These are phyloP conservation scores for Lepilemur septentrionalis DNA, from an alignment of 2,797 vertebrate genomes.

Conservation along the genomic window DNA sequence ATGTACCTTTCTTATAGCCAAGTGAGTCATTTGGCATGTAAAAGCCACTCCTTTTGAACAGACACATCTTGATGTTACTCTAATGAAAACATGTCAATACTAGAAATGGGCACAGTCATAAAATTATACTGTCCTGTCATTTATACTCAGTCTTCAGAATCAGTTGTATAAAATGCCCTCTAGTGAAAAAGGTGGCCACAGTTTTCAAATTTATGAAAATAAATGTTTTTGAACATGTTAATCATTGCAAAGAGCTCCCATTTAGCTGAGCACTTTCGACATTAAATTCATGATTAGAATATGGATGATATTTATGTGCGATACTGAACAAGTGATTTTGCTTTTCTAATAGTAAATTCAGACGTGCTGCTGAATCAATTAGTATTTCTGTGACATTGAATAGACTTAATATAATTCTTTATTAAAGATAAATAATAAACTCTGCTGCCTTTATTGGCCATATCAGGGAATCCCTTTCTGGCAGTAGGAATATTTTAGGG, in stretches of 20 bases:
- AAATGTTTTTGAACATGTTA: slow-evolving; percentile 23
- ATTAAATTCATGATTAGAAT: slow-evolving; percentile 40
- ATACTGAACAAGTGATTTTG: slow-evolving; percentile 36
- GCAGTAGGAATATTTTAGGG: not conserved
- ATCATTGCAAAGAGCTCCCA: not conserved
- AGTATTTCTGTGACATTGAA: slow-evolving; percentile 12
- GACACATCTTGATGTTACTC: not conserved
- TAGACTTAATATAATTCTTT: slow-evolving; percentile 45
- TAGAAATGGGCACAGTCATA: not conserved
- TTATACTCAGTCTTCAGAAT: not conserved
- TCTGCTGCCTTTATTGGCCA: not conserved
- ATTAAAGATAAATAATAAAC: slow-evolving; percentile 46
- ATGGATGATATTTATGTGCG: not conserved
- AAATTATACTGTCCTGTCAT: not conserved
- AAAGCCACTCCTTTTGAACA: not conserved
- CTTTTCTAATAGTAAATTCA: slow-evolving; percentile 62
- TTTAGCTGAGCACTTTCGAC: slow-evolving; percentile 25
- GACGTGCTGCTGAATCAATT: slow-evolving; percentile 47
- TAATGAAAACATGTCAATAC: not conserved
- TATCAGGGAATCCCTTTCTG: slow-evolving; percentile 7
- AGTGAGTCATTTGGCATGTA: not conserved
- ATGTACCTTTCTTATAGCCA: not conserved
- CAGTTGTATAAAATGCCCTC: not conserved
- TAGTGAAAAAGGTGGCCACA: slow-evolving; percentile 2
- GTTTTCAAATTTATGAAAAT: slow-evolving; percentile 42